phyloP scores from a whole-genome alignment of 2,797 vertebrate species.

The Hippocampus kuda region DNA sequence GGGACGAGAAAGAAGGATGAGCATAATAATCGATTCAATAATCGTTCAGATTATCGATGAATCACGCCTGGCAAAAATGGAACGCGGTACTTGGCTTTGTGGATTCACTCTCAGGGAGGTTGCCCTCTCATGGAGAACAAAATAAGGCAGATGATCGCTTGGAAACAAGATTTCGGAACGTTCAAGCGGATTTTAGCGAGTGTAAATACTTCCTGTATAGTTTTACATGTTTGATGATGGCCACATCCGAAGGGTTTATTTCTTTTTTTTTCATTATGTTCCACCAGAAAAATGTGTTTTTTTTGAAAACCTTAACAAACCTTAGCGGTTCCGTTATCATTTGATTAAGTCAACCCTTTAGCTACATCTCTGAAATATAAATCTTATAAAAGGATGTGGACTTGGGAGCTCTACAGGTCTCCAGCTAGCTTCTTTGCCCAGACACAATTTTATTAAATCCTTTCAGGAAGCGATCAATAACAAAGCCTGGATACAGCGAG shows the following conservation, averaged over 20 bases:
- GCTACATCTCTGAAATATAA: not conserved
- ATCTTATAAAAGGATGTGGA: not conserved
- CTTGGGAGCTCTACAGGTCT: not conserved
- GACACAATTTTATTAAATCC: not conserved
- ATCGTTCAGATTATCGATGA: not conserved
- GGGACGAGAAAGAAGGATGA: not conserved
- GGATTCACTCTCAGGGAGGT: not conserved
- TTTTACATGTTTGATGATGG: too few species aligned
- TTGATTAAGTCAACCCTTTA: not conserved
- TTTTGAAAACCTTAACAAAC: not conserved
- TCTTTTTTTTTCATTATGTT: too few species aligned
- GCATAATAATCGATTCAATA: not conserved
- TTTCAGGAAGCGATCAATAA: not conserved
- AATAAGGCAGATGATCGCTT: not conserved
- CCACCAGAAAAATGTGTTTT: not conserved
- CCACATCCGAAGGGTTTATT: too few species aligned
- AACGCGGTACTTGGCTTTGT: not conserved
- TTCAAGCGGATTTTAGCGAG: not conserved
- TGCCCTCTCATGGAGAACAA: not conserved
- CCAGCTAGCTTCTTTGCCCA: not conserved
- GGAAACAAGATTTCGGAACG: not conserved
- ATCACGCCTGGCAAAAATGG: not conserved
- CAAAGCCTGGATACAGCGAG: not conserved
- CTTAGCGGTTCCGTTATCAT: too few species aligned
- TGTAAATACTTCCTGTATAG: not conserved